These are phyloP conservation scores for Campylorhamphus procurvoides DNA, from an alignment of 2,113 vertebrate genomes.

Conservation along the genomic window DNA sequence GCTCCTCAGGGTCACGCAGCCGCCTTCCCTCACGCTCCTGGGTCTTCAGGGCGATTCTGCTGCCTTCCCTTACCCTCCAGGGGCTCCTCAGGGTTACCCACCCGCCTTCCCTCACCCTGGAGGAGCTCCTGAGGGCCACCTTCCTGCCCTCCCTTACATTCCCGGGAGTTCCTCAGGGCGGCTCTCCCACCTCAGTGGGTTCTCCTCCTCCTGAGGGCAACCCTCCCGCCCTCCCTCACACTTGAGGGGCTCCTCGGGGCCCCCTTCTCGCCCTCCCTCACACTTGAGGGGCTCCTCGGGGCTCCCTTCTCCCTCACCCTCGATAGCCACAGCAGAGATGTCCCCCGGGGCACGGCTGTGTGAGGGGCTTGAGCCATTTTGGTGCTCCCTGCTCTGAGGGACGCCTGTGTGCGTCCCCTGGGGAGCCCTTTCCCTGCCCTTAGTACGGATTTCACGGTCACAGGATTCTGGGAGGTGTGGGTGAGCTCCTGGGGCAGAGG, in stretches of 20 bases:
- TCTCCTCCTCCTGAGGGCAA: too few relatives aligned
- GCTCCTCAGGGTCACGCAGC: accelerated
- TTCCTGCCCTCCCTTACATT: neutral
- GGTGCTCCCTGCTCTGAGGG: neutral
- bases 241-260: neutral
- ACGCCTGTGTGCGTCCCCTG: accelerated
- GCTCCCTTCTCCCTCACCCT: neutral
- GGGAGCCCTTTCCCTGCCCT: neutral
- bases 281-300: neutral
- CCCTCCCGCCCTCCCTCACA: neutral
- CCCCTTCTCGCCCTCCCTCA: neutral
- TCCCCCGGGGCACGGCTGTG: accelerated
- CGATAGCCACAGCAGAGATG: accelerated
- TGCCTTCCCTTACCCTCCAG: too few relatives aligned
- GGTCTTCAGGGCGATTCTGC: too few relatives aligned
- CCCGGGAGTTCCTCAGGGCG: too few relatives aligned
- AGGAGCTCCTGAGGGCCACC: too few relatives aligned
- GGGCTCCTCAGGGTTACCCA: too few relatives aligned
- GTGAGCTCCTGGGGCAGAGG: neutral
- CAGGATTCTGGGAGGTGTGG: neutral
- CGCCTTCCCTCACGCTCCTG: accelerated
- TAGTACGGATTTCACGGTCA: neutral
- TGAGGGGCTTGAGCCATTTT: neutral
- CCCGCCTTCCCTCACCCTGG: too few relatives aligned
- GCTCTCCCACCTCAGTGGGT: neutral